phyloP scores from a whole-genome alignment of 2,797 vertebrate genomes.

The Prunella strophiata region DNA sequence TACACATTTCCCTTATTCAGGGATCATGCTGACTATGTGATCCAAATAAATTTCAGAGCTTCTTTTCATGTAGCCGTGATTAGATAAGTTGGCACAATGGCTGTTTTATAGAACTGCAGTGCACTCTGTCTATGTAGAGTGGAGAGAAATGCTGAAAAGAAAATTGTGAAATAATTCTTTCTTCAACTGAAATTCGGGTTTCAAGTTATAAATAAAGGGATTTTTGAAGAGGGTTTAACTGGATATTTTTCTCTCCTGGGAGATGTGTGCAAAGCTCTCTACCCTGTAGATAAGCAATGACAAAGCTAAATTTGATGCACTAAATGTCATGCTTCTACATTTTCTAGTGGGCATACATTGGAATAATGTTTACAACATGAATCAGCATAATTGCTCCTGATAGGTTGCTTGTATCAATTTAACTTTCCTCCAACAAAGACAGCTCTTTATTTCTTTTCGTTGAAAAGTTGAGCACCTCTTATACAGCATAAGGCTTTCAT shows the following conservation, averaged over 20 bases:
- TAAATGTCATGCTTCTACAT: not conserved
- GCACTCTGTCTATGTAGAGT: not conserved
- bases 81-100: slow-evolving; percentile 24
- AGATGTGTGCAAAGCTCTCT: not conserved
- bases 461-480: not conserved
- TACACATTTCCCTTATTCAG: slow-evolving; percentile 22
- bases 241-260: not conserved
- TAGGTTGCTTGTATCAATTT: slow-evolving; percentile 29
- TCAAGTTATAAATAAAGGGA: not conserved
- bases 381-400: slow-evolving; percentile 31
- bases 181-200: not conserved
- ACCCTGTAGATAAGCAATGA: not conserved
- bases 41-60: slow-evolving; percentile 52
- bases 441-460: not conserved
- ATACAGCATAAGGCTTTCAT: not conserved
- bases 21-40: slow-evolving; percentile 37
- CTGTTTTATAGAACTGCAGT: not conserved
- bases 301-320: slow-evolving; percentile 3
- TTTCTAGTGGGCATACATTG: not conserved
- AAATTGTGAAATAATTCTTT: not conserved
- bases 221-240: not conserved
- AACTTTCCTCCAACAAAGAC: not conserved
- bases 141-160: not conserved
- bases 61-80: slow-evolving; percentile 24
- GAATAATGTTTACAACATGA: slow-evolving; percentile 21